phyloP scores from a whole-genome alignment of 2,113 vertebrate genomes.

The rabbit (Oryctolagus cuniculus) region mOryCun1.1 NC_091432.1:149914501-149915000 shows the following conservation, averaged over 20 bases:
- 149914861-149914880: background rate
- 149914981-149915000: conserved; percentile 1
- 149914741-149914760: background rate
- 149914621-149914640: background rate
- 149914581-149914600: conserved; percentile 8
- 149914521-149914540: too few relatives aligned
- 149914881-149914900: background rate
- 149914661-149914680: conserved; percentile 24
- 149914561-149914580: background rate
- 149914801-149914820: background rate
- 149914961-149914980: background rate
- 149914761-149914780: background rate
- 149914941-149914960: background rate
- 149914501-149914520: background rate
- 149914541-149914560: background rate
- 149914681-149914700: background rate
- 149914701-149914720: background rate
- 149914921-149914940: background rate
- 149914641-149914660: background rate
- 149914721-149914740: background rate
- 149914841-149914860: conserved; percentile 35
- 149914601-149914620: background rate
- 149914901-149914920: background rate
- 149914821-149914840: conserved; percentile 18
- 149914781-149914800: background rate